Evolutionary conservation across 2,797 vertebrate species (phyloP).

Genomic region (Rachycentron canadum): DNA sequence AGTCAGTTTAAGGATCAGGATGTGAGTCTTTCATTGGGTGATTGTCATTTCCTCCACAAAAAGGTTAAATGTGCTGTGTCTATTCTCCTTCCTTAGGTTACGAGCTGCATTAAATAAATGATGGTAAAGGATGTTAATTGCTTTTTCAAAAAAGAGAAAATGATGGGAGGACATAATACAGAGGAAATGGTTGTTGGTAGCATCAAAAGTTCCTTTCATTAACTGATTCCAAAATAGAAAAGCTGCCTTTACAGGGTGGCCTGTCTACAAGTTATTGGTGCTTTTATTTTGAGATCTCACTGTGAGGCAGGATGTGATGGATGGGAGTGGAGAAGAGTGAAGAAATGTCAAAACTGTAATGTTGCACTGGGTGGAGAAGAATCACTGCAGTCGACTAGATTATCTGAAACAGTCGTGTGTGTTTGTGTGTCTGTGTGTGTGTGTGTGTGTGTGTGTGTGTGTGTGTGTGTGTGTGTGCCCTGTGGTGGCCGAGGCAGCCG

Average conservation of each 20-base stretch:
- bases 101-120: neutral
- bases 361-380: slow-evolving; percentile 7
- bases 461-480: neutral
- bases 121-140: neutral
- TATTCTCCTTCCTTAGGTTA: neutral
- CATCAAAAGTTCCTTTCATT: slow-evolving; percentile 8
- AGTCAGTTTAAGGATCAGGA: neutral
- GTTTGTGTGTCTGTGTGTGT: neutral
- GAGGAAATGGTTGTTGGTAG: slow-evolving; percentile 9
- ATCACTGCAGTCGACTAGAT: slow-evolving; percentile 12
- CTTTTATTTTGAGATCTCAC: slow-evolving; percentile 26
- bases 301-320: slow-evolving; percentile 28
- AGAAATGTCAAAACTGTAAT: slow-evolving; percentile 17
- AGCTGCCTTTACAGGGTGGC: neutral
- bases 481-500: neutral
- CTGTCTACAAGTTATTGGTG: slow-evolving; percentile 23
- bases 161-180: neutral
- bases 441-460: neutral
- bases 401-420: neutral
- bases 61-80: neutral
- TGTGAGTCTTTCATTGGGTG: neutral
- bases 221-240: slow-evolving; percentile 20
- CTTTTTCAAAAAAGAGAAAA: slow-evolving; percentile 4
- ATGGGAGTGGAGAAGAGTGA: slow-evolving; percentile 21
- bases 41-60: neutral